These are phyloP conservation scores for Chelonia mydas DNA, from an alignment of 2,797 vertebrate genomes.

Conservation along the genomic window DNA sequence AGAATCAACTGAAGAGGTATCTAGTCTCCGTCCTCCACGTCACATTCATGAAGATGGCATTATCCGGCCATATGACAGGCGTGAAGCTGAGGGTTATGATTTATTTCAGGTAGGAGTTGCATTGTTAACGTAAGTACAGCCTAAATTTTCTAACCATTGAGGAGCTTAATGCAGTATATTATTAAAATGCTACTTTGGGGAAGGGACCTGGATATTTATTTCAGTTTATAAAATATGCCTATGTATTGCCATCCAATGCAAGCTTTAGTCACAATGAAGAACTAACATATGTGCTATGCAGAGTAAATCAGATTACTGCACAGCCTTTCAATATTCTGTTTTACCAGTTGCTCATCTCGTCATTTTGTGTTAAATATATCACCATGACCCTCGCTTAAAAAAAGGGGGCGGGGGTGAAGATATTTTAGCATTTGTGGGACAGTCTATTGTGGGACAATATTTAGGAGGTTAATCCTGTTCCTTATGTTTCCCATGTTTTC, in stretches of 20 bases:
- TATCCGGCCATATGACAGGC: constrained; percentile 90
- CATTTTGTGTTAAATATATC: background rate
- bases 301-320: background rate
- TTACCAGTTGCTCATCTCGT: background rate
- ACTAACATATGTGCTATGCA: background rate
- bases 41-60: constrained; percentile 94
- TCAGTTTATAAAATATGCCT: fast-evolving
- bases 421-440: background rate
- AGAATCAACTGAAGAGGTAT: constrained; percentile 94
- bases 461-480: background rate
- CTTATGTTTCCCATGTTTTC: background rate
- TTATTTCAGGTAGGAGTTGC: constrained; percentile 91
- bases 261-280: background rate
- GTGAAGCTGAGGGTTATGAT: constrained; percentile 91
- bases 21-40: constrained; percentile 90
- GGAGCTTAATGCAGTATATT: background rate
- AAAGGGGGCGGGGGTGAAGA: background rate
- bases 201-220: background rate
- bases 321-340: background rate
- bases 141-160: background rate
- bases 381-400: background rate
- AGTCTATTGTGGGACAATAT: background rate
- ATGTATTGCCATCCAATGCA: fast-evolving
- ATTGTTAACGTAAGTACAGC: background rate
- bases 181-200: background rate